Evolutionary conservation across 2,113 vertebrate species (phyloP), one percentile per base, ranked within the genome.

Genomic region (Psammodynastes pulverulentus): DNA sequence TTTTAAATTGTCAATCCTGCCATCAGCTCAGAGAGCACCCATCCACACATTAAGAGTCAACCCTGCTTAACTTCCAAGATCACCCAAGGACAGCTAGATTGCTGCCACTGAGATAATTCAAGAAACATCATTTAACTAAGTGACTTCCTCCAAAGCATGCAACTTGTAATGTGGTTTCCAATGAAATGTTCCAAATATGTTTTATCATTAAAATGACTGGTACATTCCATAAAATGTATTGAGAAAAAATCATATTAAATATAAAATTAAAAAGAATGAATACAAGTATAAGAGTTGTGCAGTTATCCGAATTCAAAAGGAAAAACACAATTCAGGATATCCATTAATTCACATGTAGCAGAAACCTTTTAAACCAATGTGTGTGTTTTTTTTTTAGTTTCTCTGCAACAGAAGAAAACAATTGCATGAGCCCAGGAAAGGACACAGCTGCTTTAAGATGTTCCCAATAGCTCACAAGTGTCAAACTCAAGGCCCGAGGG

Each of bases 211-310:
- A 45, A 56, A 84, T 13, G 67, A 84, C 23, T 84, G 6, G 26
- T 45, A 45, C 15, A 90, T 53, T 51, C 9, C 34, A 46, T 39
- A 62, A 89, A 46, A 62, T 62, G 88, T 46, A 62, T 46, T 3
- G 45, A n/a, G 19, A 29, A 26, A 56, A 72, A 23, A 34, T 62
- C 0, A 4, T 43, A 24, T 12, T n/a, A 67, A 89, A 97, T 94
- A 95, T 95, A 96, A 95, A 43, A 91, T 93, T 95, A 93, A 95
- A 96, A 95, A 96, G 96, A 94, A 95, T 90, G 92, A 85, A 92
- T 92, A 6, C 89, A 92, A 79, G 34, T 43, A 17, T 79, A 79
- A 79, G 7, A 79, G 1, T 21, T 43, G 72, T 9, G 17, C 72
- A 79, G 72, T 79, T 39, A 21, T 43, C 34, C 3, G 34, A 43